phyloP scores from a whole-genome alignment of 2,888 invertebrate species.

The Sialis fuliginosa region DNA sequence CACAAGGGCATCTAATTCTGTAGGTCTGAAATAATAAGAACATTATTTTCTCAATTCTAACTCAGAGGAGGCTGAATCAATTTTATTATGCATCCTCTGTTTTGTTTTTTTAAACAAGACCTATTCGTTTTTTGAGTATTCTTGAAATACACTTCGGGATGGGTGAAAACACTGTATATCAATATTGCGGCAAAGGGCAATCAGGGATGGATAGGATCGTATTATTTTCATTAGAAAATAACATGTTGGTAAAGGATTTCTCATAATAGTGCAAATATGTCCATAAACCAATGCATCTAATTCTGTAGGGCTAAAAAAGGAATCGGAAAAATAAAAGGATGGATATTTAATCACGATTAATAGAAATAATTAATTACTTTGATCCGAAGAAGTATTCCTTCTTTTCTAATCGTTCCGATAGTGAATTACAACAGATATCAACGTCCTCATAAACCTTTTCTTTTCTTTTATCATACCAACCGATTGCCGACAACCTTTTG shows the following conservation, averaged over 20 bases:
- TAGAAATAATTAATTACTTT: constrained; percentile 33
- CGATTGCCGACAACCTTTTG: constrained; percentile 55
- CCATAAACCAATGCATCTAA: constrained; percentile 66
- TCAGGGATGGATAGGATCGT: constrained; percentile 25
- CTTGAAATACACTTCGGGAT: constrained; percentile 9
- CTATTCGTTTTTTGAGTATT: not conserved
- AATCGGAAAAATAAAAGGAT: not conserved
- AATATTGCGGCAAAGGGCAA: constrained; percentile 15
- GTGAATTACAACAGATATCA: constrained; percentile 70
- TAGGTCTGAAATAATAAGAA: constrained; percentile 45
- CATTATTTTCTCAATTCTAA: too few relatives aligned
- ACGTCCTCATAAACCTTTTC: constrained; percentile 64
- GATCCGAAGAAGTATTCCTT: constrained; percentile 68
- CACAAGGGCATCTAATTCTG: constrained; percentile 87
- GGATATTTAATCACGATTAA: not conserved
- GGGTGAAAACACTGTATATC: not conserved
- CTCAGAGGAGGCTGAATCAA: not conserved
- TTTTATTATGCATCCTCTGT: too few relatives aligned
- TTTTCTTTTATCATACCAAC: constrained; percentile 65
- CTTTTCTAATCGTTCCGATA: constrained; percentile 68
- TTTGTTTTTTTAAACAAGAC: too few relatives aligned
- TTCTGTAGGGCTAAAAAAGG: constrained; percentile 42
- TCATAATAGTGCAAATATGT: constrained; percentile 31
- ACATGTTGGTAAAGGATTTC: constrained; percentile 19
- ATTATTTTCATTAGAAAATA: constrained; percentile 21